Conservation (phyloP, 2,888 invertebrate species). For the Andrena marginata region DNA sequence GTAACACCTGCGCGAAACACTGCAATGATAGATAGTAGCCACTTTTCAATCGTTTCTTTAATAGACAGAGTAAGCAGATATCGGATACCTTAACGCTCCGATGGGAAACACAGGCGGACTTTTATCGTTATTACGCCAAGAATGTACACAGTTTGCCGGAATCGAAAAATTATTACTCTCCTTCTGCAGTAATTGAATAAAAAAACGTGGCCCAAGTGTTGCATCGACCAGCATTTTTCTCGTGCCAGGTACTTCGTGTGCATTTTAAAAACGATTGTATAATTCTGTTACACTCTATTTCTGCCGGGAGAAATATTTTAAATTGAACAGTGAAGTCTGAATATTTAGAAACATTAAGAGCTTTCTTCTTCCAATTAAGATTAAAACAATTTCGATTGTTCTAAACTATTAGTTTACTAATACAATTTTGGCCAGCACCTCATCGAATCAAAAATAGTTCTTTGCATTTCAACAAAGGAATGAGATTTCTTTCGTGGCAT, state of each 20-base stretch:
- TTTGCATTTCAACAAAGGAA: not conserved
- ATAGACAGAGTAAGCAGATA: conserved; percentile 24
- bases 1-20: conserved; percentile 11
- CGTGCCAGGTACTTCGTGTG: not conserved
- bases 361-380: too few species aligned
- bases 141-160: conserved; percentile 7
- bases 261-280: not conserved
- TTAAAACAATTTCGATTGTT: too few species aligned
- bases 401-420: too few species aligned
- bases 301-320: too few species aligned
- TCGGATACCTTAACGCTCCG: not conserved
- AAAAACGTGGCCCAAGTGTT: conserved; percentile 10
- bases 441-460: not conserved
- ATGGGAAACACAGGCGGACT: conserved; percentile 6
- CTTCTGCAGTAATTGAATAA: not conserved
- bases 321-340: too few species aligned
- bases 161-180: conserved; percentile 42
- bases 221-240: not conserved
- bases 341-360: too few species aligned
- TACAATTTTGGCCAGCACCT: too few species aligned
- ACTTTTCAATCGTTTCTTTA: conserved; percentile 9
- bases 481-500: not conserved
- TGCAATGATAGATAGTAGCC: not conserved
- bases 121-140: conserved; percentile 27
- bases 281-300: not conserved